Evolutionary conservation across 2,113 vertebrate species (phyloP).

Genomic region (Plecturocebus donacophilus): DNA sequence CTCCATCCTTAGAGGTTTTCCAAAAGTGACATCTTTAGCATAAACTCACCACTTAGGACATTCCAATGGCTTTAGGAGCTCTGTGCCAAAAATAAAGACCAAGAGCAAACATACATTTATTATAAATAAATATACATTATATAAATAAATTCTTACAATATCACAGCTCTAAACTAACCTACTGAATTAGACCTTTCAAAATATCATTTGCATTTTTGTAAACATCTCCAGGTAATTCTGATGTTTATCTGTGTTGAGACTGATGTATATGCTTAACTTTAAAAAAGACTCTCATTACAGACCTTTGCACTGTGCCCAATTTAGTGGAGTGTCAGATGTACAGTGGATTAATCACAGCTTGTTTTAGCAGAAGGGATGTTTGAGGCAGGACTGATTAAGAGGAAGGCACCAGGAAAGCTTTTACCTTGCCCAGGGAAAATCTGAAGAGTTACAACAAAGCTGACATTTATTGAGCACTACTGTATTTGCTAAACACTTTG

Average conservation of each 20-base stretch:
- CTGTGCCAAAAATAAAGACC: background rate
- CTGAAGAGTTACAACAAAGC: background rate
- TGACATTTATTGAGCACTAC: constrained; percentile 23
- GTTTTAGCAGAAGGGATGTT: background rate
- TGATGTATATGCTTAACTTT: background rate
- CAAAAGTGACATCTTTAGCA: background rate
- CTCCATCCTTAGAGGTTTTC: background rate
- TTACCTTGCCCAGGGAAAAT: background rate
- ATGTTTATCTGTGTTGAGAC: background rate
- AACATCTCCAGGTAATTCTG: background rate
- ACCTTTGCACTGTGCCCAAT: background rate
- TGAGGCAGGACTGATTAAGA: background rate
- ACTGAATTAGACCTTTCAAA: background rate
- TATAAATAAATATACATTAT: background rate
- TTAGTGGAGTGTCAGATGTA: background rate
- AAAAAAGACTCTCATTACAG: background rate
- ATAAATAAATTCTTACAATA: background rate
- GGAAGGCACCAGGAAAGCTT: background rate
- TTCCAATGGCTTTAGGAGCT: background rate
- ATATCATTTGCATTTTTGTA: background rate
- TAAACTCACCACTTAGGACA: background rate
- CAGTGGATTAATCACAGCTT: background rate
- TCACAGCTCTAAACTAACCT: background rate
- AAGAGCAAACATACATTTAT: background rate
- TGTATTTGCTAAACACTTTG: background rate